These are phyloP conservation scores for Cydia pomonella DNA, from an alignment of 1,140 invertebrate species.

Conservation along the genomic window DNA sequence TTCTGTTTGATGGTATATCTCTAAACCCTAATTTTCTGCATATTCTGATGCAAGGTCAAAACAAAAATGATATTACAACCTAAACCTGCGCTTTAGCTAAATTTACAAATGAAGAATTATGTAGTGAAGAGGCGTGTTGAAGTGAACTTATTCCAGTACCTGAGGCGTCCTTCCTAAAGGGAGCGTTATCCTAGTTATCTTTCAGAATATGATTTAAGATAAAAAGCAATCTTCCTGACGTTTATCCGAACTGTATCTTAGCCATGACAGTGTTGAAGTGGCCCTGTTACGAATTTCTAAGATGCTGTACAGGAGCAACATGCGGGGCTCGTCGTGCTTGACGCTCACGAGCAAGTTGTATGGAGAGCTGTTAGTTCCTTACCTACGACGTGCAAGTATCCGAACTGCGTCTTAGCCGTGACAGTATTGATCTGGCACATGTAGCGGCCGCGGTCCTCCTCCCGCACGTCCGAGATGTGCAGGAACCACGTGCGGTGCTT, in stretches of 20 bases:
- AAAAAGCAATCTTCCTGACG: conserved; percentile 76
- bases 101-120: too few relatives aligned
- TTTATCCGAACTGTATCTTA: conserved; percentile 96
- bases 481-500: conserved; percentile 94
- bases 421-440: conserved; percentile 98
- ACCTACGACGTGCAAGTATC: conserved; percentile 96
- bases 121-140: too few relatives aligned
- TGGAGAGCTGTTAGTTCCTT: conserved; percentile 66
- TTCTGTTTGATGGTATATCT: too few relatives aligned
- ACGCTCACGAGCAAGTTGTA: conserved; percentile 93
- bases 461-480: conserved; percentile 94
- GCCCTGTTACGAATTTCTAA: conserved; percentile 82
- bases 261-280: conserved; percentile 93
- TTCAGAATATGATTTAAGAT: too few relatives aligned
- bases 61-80: too few relatives aligned
- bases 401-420: conserved; percentile 94
- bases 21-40: too few relatives aligned
- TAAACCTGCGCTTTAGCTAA: too few relatives aligned
- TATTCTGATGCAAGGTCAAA: too few relatives aligned
- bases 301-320: conserved; percentile 93
- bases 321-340: conserved; percentile 92
- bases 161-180: too few relatives aligned
- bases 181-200: too few relatives aligned
- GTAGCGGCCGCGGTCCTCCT: conserved; percentile 94
- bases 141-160: too few relatives aligned